Conservation (phyloP, 2,888 invertebrate genomes). For the Drosophila setosimentum region DNA sequence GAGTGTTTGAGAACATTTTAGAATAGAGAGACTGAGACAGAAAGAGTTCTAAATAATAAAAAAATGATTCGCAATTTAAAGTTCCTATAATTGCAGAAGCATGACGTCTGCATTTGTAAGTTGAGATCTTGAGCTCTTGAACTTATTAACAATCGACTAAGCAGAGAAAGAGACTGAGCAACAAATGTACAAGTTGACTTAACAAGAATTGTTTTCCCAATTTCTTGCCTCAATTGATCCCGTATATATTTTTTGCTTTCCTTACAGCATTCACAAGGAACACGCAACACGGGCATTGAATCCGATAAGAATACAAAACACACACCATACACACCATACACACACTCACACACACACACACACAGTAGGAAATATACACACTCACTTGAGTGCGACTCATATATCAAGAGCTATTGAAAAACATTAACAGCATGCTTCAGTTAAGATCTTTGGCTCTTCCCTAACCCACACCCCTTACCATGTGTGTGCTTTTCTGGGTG, state of each 20-base stretch:
- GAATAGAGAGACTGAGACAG: too few species aligned
- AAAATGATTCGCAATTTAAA: too few species aligned
- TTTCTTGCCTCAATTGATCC: slow-evolving; percentile 9
- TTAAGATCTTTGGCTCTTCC: slow-evolving; percentile 25
- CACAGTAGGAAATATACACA: slow-evolving; percentile 9
- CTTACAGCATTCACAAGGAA: not conserved
- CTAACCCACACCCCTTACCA: slow-evolving; percentile 10
- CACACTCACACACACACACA: not conserved
- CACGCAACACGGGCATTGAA: slow-evolving; percentile 9
- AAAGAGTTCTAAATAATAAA: too few species aligned
- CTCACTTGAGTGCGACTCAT: slow-evolving; percentile 43
- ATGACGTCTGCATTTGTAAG: too few species aligned
- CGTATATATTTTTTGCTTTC: not conserved
- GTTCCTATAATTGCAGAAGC: too few species aligned
- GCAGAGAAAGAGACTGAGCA: not conserved
- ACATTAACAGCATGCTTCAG: slow-evolving; percentile 63
- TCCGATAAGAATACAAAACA: slow-evolving; percentile 16
- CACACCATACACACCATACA: not conserved
- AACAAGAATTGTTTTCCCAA: not conserved
- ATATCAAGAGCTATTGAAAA: slow-evolving; percentile 73
- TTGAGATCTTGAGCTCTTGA: too few species aligned
- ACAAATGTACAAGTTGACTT: not conserved
- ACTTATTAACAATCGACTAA: too few species aligned
- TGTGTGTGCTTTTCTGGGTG: not conserved
- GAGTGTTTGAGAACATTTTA: not conserved